phyloP scores from a whole-genome alignment of 1,140 invertebrate species.

The Drosophila burlai region DNA sequence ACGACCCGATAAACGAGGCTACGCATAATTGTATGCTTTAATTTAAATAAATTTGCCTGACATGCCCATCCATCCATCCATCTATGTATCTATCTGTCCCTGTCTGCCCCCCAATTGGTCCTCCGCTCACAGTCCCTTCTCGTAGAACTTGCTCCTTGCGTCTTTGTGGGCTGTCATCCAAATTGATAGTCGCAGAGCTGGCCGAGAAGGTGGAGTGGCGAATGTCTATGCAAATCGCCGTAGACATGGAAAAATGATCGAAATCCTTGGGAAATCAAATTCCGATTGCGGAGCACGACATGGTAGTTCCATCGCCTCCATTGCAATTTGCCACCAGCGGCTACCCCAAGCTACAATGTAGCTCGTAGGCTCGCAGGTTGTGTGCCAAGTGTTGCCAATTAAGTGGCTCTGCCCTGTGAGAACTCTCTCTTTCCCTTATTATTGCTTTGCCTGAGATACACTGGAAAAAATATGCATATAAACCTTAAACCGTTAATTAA shows the following conservation, averaged over 20 bases:
- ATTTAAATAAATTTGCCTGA: slow-evolving; percentile 74
- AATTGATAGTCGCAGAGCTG: slow-evolving; percentile 62
- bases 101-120: slow-evolving; percentile 12
- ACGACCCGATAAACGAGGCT: slow-evolving; percentile 63
- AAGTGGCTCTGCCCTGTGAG: slow-evolving; percentile 36
- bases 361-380: slow-evolving; percentile 49
- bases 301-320: slow-evolving; percentile 40
- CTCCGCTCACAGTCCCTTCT: not conserved
- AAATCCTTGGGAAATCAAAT: slow-evolving; percentile 83
- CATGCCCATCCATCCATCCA: slow-evolving; percentile 55
- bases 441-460: slow-evolving; percentile 6
- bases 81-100: slow-evolving; percentile 18
- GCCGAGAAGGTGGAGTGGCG: slow-evolving; percentile 36
- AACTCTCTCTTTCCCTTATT: slow-evolving; percentile 7
- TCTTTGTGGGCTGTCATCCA: slow-evolving; percentile 56
- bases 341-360: slow-evolving; percentile 38
- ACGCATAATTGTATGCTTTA: slow-evolving; percentile 73
- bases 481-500: not conserved
- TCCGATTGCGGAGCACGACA: slow-evolving; percentile 73
- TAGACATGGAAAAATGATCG: slow-evolving; percentile 72
- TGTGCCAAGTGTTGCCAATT: slow-evolving; percentile 76
- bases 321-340: slow-evolving; percentile 7
- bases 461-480: slow-evolving; percentile 1
- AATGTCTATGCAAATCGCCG: slow-evolving; percentile 68
- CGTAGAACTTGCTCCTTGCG: slow-evolving; percentile 3